phyloP scores from a whole-genome alignment of 2,797 vertebrate genomes.

The Toxotes lorentzi region DNA sequence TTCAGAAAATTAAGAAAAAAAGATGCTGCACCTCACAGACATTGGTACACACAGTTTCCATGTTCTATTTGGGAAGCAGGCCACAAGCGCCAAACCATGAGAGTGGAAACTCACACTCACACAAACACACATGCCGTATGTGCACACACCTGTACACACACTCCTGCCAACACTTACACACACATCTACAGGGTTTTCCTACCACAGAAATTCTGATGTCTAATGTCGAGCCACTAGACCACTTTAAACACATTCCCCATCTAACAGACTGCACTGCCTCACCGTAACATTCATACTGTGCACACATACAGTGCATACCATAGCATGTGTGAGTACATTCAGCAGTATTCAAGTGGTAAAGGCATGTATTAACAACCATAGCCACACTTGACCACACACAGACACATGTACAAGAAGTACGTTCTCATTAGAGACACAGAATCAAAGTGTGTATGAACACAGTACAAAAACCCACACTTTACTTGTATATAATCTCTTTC shows the following conservation, averaged over 20 bases:
- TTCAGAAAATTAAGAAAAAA: background rate
- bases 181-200: slow-evolving; percentile 45
- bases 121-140: slow-evolving; percentile 13
- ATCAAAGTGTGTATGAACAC: background rate
- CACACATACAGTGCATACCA: slow-evolving; percentile 42
- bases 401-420: slow-evolving; percentile 15
- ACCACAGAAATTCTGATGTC: slow-evolving; percentile 71
- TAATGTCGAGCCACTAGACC: slow-evolving; percentile 67
- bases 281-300: slow-evolving; percentile 38
- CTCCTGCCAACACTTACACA: slow-evolving; percentile 3
- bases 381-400: slow-evolving; percentile 42
- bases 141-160: slow-evolving; percentile 28
- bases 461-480: slow-evolving; percentile 15
- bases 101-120: slow-evolving; percentile 10
- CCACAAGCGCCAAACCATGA: slow-evolving; percentile 40
- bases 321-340: slow-evolving; percentile 44
- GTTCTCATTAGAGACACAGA: slow-evolving; percentile 9
- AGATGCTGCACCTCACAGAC: slow-evolving; percentile 13
- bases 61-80: slow-evolving; percentile 59
- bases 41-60: slow-evolving; percentile 40
- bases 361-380: slow-evolving; percentile 12
- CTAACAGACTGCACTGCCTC: slow-evolving; percentile 48
- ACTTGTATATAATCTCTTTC: slow-evolving; percentile 33
- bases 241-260: slow-evolving; percentile 73
- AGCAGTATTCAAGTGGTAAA: slow-evolving; percentile 38